Conservation (phyloP, 2,113 vertebrate species). For the Tautogolabrus adspersus region DNA sequence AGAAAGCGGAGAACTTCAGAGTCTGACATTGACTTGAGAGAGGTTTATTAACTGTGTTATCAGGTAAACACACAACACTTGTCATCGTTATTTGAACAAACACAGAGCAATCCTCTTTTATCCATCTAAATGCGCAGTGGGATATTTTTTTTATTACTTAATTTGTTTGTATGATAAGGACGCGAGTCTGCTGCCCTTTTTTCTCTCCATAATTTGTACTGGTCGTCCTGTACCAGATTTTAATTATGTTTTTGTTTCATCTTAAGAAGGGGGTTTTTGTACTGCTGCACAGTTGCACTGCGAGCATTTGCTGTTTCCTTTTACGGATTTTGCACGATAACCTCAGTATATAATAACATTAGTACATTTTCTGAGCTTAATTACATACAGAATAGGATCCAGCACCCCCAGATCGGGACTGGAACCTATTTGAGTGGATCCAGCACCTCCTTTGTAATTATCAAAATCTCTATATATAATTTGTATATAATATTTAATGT, state of each 20-base stretch:
- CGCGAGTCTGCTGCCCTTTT: slow-evolving; percentile 43
- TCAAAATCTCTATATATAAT: too few relatives aligned
- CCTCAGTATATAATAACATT: not conserved
- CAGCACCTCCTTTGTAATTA: too few relatives aligned
- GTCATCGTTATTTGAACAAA: slow-evolving; percentile 64
- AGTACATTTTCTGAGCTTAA: not conserved
- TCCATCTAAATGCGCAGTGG: slow-evolving; percentile 59
- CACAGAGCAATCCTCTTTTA: slow-evolving; percentile 66
- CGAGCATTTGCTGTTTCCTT: not conserved
- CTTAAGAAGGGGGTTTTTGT: slow-evolving; percentile 7
- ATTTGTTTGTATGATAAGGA: slow-evolving; percentile 68
- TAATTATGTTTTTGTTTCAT: not conserved
- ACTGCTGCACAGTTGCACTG: not conserved
- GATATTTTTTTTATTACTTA: slow-evolving; percentile 46
- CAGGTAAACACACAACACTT: slow-evolving; percentile 77
- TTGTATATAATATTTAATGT: too few relatives aligned
- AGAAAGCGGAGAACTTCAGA: slow-evolving; percentile 48
- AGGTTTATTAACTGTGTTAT: slow-evolving; percentile 75
- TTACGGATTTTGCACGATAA: slow-evolving; percentile 2
- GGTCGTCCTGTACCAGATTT: slow-evolving; percentile 20
- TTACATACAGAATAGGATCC: not conserved
- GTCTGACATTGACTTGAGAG: slow-evolving; percentile 62
- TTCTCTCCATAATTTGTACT: slow-evolving; percentile 33
- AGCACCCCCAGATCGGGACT: too few relatives aligned
- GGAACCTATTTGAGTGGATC: too few relatives aligned